Conservation (phyloP, 2,113 vertebrate genomes). For the Oreotrochilus melanogaster region DNA sequence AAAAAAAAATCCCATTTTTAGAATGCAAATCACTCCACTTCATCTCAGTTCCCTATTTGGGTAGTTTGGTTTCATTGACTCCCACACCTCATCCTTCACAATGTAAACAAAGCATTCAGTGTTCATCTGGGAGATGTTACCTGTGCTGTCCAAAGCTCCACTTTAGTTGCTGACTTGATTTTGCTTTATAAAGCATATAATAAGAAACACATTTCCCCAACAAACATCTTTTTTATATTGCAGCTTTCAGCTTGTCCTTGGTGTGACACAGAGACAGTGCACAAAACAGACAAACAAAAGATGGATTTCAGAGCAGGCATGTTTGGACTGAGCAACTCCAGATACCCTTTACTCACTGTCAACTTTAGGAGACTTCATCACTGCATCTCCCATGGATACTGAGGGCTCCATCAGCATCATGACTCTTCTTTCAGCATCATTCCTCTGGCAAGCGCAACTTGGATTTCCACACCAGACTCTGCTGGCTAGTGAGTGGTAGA, state of each 20-base stretch:
- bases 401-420: not conserved
- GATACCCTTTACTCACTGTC: not conserved
- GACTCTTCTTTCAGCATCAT: not conserved
- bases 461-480: not conserved
- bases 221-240: not conserved
- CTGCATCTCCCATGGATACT: not conserved
- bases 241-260: constrained; percentile 10
- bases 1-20: not conserved
- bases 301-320: not conserved
- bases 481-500: not conserved
- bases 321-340: not conserved
- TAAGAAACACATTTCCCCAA: not conserved
- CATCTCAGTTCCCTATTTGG: not conserved
- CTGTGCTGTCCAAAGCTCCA: not conserved
- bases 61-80: not conserved
- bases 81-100: not conserved
- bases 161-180: not conserved
- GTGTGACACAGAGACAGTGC: not conserved
- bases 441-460: not conserved
- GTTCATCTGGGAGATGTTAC: not conserved
- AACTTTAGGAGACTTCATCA: not conserved
- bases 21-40: not conserved
- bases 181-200: not conserved
- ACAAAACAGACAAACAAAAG: not conserved
- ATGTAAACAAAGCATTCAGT: not conserved